Conservation (phyloP, 2,113 vertebrate species). For the Microtus pennsylvanicus region DNA sequence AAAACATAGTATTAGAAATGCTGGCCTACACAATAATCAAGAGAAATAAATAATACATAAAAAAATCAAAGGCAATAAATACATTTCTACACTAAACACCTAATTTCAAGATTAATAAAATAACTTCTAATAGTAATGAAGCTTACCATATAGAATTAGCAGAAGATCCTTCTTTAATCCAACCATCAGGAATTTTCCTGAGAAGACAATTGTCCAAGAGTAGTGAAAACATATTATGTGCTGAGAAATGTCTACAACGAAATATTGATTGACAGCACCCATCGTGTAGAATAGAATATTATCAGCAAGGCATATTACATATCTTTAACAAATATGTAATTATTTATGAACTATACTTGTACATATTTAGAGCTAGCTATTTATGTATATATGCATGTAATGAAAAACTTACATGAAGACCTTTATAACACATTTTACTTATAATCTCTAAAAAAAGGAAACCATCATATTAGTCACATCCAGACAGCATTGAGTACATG, state of each 20-base stretch:
- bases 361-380: too few relatives aligned
- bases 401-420: too few relatives aligned
- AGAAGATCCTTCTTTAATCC: not conserved
- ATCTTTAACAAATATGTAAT: too few relatives aligned
- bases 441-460: too few relatives aligned
- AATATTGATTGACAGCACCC: not conserved
- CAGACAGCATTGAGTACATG: too few relatives aligned
- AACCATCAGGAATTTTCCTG: too few relatives aligned
- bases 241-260: not conserved
- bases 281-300: not conserved
- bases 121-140: not conserved
- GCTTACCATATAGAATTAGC: not conserved
- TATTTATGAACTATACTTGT: too few relatives aligned
- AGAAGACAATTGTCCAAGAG: not conserved
- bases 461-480: too few relatives aligned
- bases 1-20: not conserved
- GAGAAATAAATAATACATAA: not conserved
- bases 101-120: not conserved
- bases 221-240: not conserved
- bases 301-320: too few relatives aligned
- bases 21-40: not conserved
- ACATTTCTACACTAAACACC: not conserved
- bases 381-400: too few relatives aligned
- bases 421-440: too few relatives aligned
- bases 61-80: not conserved